A percentile compares a stretch with the other conserved stretches of the same genome.
phyloP scores from a whole-genome alignment of 1,140 invertebrate genomes.

The Hyles vespertilio region DNA sequence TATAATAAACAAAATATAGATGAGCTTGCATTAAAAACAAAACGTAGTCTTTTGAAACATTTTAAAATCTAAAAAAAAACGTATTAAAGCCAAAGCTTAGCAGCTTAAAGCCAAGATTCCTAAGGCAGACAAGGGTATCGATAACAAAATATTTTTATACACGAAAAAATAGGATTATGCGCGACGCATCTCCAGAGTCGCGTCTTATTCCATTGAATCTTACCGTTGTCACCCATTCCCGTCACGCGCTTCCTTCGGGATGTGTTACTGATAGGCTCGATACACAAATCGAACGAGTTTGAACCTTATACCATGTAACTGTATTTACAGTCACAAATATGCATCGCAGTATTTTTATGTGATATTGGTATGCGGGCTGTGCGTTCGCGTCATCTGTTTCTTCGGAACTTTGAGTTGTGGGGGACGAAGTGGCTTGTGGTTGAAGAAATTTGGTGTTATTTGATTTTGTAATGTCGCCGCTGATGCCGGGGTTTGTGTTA shows the following conservation, averaged over 20 bases:
- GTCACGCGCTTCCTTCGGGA: conserved; percentile 60
- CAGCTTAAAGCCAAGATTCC: no score
- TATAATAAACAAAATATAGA: no score
- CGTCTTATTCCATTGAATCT: conserved; percentile 41
- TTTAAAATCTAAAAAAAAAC: no score
- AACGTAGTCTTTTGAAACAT: no score
- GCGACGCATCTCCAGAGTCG: conserved; percentile 34
- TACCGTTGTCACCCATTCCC: conserved; percentile 27
- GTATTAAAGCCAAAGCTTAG: no score
- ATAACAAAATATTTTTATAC: conserved; percentile 29
- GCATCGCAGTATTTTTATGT: conserved; percentile 57
- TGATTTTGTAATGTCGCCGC: neutral
- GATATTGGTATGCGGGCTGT: conserved; percentile 58
- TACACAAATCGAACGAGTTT: conserved; percentile 30
- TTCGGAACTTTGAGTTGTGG: conserved; percentile 54
- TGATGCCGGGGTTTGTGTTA: neutral
- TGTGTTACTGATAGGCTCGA: conserved; percentile 50
- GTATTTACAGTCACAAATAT: conserved; percentile 52
- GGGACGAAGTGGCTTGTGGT: conserved; percentile 30
- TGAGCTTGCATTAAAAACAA: no score
- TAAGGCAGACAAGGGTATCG: conserved; percentile 18
- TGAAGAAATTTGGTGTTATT: conserved; percentile 1
- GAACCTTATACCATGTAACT: conserved; percentile 38
- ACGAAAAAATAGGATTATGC: conserved; percentile 38
- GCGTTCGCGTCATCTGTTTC: conserved; percentile 59